Percentiles rank a stretch among this genome's conserved stretches.
Evolutionary conservation across 2,113 vertebrate species (phyloP).

Genomic region (Bubo bubo): DNA sequence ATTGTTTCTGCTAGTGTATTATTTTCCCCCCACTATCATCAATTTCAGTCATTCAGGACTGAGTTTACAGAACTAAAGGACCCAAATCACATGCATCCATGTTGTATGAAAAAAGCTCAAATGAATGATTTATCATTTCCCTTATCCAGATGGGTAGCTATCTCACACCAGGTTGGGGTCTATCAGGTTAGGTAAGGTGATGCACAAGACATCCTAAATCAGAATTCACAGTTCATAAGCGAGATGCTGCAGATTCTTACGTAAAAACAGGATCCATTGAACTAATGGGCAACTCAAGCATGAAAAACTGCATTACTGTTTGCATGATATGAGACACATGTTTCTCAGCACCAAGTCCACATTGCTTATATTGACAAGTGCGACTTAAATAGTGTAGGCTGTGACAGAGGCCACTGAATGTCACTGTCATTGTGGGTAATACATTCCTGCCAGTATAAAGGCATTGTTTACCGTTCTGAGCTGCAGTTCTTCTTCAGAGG

Average conservation of each 20-base stretch:
- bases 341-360: neutral
- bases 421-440: neutral
- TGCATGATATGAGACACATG: neutral
- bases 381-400: neutral
- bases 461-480: neutral
- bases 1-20: neutral
- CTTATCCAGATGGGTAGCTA: neutral
- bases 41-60: neutral
- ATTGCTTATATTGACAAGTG: neutral
- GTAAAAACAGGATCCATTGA: neutral
- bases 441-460: neutral
- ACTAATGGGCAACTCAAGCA: neutral
- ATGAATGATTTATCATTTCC: neutral
- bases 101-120: neutral
- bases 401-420: neutral
- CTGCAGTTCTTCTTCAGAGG: neutral
- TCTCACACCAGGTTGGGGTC: neutral
- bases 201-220: neutral
- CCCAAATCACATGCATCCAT: neutral
- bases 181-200: neutral
- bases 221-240: neutral
- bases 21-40: neutral
- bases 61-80: neutral
- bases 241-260: neutral
- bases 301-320: neutral